phyloP scores from a whole-genome alignment of 2,888 invertebrate genomes.

The Drosophila tripunctata region DNA sequence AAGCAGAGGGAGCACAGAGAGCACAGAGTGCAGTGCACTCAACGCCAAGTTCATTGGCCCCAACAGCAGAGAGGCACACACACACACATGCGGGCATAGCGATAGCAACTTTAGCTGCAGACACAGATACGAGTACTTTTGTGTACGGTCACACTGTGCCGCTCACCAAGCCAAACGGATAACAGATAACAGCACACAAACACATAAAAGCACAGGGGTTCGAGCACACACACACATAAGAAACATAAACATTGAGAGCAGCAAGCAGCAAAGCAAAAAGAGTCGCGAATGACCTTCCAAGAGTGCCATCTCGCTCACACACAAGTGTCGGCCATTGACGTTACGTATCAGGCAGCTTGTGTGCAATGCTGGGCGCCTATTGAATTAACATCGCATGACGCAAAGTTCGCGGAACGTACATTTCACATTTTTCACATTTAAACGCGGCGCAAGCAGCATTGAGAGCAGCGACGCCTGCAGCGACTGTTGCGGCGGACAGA shows the following conservation, averaged over 20 bases:
- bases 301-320: conserved; percentile 53
- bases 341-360: conserved; percentile 59
- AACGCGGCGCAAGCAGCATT: conserved; percentile 10
- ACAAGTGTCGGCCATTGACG: conserved; percentile 46
- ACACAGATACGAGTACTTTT: neutral
- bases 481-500: neutral
- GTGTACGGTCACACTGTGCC: conserved; percentile 43
- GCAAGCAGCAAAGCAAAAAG: no score
- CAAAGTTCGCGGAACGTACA: conserved; percentile 83
- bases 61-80: conserved; percentile 27
- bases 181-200: conserved; percentile 55
- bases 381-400: conserved; percentile 84
- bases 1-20: conserved; percentile 44
- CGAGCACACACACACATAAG: neutral
- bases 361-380: conserved; percentile 69
- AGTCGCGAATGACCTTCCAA: conserved; percentile 52
- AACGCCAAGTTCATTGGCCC: conserved; percentile 67
- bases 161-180: conserved; percentile 45
- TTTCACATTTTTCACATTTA: conserved; percentile 70
- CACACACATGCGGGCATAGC: neutral
- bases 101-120: conserved; percentile 1
- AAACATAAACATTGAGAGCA: conserved; percentile 7
- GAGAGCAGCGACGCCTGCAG: neutral
- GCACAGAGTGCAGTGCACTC: conserved; percentile 64
- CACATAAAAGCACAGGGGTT: conserved; percentile 37